These are phyloP conservation scores for Limnephilus lunatus DNA, from an alignment of 2,888 invertebrate species.

Conservation along the genomic window DNA sequence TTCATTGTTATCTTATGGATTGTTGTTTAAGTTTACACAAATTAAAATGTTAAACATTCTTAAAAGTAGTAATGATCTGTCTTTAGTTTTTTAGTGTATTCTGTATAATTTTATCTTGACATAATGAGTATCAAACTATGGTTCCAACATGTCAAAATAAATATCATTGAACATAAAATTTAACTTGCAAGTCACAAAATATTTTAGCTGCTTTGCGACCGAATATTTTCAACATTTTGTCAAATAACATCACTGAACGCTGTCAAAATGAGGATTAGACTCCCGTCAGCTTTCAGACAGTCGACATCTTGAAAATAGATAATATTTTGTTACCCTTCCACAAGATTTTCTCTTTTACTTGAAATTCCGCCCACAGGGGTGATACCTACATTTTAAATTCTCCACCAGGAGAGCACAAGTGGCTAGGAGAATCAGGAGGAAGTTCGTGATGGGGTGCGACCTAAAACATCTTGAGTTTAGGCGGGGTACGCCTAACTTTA, in stretches of 20 bases:
- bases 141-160: background rate
- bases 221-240: background rate
- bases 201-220: background rate
- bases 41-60: background rate
- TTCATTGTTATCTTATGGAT: too few relatives aligned
- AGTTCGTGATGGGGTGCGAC: conserved; percentile 32
- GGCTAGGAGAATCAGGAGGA: background rate
- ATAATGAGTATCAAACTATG: background rate
- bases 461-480: conserved; percentile 26
- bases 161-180: background rate
- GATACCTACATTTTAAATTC: conserved; percentile 46
- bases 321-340: background rate
- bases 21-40: too few relatives aligned
- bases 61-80: background rate
- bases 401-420: conserved; percentile 18
- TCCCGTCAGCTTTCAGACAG: background rate
- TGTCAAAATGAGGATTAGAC: background rate
- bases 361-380: background rate
- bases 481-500: conserved; percentile 40
- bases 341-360: background rate
- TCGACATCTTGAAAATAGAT: background rate
- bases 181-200: background rate
- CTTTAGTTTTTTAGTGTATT: background rate
- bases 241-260: background rate
- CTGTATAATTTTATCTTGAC: background rate